These are phyloP conservation scores for Troilus luridus DNA, from an alignment of 2,888 invertebrate genomes.

Conservation along the genomic window DNA sequence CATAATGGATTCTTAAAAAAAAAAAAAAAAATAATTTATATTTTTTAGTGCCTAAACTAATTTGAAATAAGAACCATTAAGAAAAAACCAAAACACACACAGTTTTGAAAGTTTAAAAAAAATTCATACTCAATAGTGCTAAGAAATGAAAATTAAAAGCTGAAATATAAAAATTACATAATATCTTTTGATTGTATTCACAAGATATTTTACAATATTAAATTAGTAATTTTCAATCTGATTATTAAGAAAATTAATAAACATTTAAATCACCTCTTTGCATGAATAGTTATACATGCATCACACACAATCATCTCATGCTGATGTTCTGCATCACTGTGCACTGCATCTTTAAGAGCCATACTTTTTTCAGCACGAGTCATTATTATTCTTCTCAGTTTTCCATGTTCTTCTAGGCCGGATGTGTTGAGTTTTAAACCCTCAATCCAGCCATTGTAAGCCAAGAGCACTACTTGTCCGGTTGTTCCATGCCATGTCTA, in stretches of 20 bases:
- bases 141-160: too few relatives aligned
- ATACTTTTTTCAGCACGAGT: slow-evolving; percentile 61
- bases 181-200: too few relatives aligned
- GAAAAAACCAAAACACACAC: too few relatives aligned
- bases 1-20: slow-evolving; percentile 57
- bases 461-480: slow-evolving; percentile 52
- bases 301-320: slow-evolving; percentile 63
- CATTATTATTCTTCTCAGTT: slow-evolving; percentile 61
- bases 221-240: too few relatives aligned
- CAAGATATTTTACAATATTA: too few relatives aligned
- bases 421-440: slow-evolving; percentile 45
- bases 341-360: slow-evolving; percentile 51
- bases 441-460: slow-evolving; percentile 62
- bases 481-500: slow-evolving; percentile 52
- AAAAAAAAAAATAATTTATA: neutral
- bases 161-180: too few relatives aligned
- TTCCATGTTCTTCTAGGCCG: slow-evolving; percentile 56
- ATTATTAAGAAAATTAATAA: neutral
- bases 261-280: slow-evolving; percentile 57
- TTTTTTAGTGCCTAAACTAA: too few relatives aligned
- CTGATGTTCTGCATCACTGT: slow-evolving; percentile 56
- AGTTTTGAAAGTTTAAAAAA: too few relatives aligned
- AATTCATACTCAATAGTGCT: too few relatives aligned
- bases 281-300: slow-evolving; percentile 59
- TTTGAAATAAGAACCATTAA: too few relatives aligned